Base-by-base conservation (phyloP, 2,797 vertebrate species). In the Garrulus glandarius region DNA sequence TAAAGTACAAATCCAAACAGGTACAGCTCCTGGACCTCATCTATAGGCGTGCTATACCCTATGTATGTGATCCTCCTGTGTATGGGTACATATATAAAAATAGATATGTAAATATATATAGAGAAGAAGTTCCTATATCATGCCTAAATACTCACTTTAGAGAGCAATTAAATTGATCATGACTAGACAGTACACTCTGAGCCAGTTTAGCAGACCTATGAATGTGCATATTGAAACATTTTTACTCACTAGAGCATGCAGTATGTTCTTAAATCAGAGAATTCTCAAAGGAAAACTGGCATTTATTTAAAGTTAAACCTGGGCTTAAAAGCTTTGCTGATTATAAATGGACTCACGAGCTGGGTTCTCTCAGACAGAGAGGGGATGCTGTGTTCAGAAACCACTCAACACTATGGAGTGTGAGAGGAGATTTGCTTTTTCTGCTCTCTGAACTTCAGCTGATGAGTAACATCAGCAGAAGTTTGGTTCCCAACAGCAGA, bases 251-350 rank as follows among this genome's bases (percentile, higher is more conserved):
- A 83, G 65, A 95, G 60, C 68, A 27, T 34, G 55, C 60, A 36
- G 34, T 67, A 19, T 64, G 57, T 79, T 89, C 92, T 92, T 74
- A 96, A 79, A 56, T 74, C 4, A 0, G 47, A 71, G 30, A 75
- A 64, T 82, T 96, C 83, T 87, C 88, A 80, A 30, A 91, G 68
- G 93, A 80, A 90, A 88, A 57, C 14, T 49, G 71, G 71, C 53
- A 87, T 93, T 95, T 96, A 76, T 92, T 89, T 94, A 92, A 95
- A 95, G 84, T 56, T 92, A 94, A 95, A 84, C 74, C 84, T 27
- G 23, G 56, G 80, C 80, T 96, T 93, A 95, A 95, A 87, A 94
- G 93, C 93, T 89, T 95, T 95, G n/a, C 68, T 91, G 57, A 57
- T 84, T 87, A 53, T 53, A 93, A 92, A 90, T 39, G 70, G 84